A percentile compares a stretch with the other conserved stretches of the same genome.
Evolutionary conservation across 2,888 invertebrate species (phyloP).

Genomic region (Acleris holmiana): DNA sequence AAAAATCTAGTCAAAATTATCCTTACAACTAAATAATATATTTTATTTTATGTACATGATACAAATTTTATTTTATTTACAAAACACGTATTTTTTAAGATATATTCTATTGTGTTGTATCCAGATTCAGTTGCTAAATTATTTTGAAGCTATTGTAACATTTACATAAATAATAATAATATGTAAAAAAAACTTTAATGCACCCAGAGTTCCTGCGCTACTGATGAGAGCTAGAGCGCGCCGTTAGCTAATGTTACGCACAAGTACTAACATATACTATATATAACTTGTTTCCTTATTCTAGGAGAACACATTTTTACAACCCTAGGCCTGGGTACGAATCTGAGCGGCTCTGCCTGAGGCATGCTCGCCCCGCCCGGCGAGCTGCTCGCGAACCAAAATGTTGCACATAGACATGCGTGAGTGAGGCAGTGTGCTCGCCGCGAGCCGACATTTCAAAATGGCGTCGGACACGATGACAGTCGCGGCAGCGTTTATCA

Average conservation of each 20-base stretch:
- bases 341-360: no score
- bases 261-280: neutral
- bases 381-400: no score
- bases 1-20: constrained; percentile 60
- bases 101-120: constrained; percentile 21
- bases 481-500: no score
- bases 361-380: no score
- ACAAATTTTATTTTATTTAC: constrained; percentile 53
- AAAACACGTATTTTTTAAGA: constrained; percentile 39
- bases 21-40: constrained; percentile 61
- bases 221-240: no score
- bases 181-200: constrained; percentile 9
- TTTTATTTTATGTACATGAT: constrained; percentile 44
- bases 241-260: neutral
- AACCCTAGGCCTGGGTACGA: no score
- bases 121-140: constrained; percentile 14
- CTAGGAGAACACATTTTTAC: constrained; percentile 33
- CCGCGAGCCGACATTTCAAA: no score
- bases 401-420: no score
- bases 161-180: constrained; percentile 9
- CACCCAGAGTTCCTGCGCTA: no score
- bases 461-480: no score
- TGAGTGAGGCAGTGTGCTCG: no score
- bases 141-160: constrained; percentile 15
- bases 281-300: constrained; percentile 23